Evolutionary conservation across 2,113 vertebrate genomes (phyloP), one percentile per base, ranked within the genome.

Genomic region (Macquaria ambigua): DNA sequence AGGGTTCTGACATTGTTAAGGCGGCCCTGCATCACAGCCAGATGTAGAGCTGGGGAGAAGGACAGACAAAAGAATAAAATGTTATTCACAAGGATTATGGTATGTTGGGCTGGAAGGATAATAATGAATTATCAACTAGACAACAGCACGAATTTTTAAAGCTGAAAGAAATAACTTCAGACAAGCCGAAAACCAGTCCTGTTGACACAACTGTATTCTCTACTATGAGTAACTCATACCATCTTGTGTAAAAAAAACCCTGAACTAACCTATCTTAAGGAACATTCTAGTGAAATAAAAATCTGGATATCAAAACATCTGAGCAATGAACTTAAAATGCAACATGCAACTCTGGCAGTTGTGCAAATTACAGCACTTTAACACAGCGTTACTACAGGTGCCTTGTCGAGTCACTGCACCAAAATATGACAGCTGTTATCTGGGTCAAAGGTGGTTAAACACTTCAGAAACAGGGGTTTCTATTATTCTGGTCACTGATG

Each of bases 1-100:
- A 99, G 97, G 77, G 95, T 94, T 50, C 98, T 95, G 90, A 99
- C 98, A 55, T 98, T 99, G 92, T 97, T 98, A 85, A 99, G 96
- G 23, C 98, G 97, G 6, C 97, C 97, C 0, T 99, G 98, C 98
- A 99, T 99, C 93, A 99, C 98, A 9, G 98, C 98, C 53, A 99
- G 96, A 71, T 99, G 98, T 76, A 99, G 97, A 87, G 98, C 98
- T 99, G 91, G 12, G 48, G 72, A 89, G 37, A 63, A 14, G 3
- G 34, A 61, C 11, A 81, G n/a, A 73, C 37, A 37, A 68, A 63
- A 20, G 4, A 23, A 78, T 18, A 5, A 37, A 63, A 39, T 52
- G 20, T 61, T 76, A 67, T 55, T 55, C 2, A 59, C 9, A 48
- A 46, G n/a, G 39, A 43, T 28, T 1, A 21, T 25, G 11, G 6